Evolutionary conservation across 2,797 vertebrate genomes (phyloP), one percentile per base, ranked within the genome.

Genomic region (Poecile montanus): DNA sequence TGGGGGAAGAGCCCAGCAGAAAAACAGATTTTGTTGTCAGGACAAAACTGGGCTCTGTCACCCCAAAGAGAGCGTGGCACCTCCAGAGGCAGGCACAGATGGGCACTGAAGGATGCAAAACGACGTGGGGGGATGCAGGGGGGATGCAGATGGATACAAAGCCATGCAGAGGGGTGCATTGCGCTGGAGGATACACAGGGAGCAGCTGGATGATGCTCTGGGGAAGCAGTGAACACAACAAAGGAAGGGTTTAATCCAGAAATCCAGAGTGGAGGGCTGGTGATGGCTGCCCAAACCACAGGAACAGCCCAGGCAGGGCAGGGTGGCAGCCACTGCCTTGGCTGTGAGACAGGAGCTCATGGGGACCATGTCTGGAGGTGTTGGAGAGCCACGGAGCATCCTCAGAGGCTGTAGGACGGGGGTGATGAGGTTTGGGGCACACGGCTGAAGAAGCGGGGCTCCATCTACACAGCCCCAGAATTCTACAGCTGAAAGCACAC

Each of bases 391-490:
- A 15, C 16, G 7, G 6, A 7, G 2, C 0, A 0, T 6, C 75
- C 58, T 73, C 1, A 0, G 82, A 17, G 38, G 50, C 74, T 36
- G 67, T 6, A 11, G 21, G 42, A 81, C 38, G 23, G 4, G 26
- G 11, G 2, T 9, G 61, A 22, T 12, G 57, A 10, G 0, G 1
- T 53, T n/a, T 2, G 1, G 53, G 67, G 47, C 17, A 8, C 26
- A 18, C 0, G 0, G n/a, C 34, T 0, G 0, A 40, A 73, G 44
- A 48, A 34, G 45, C 2, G 13, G 36, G 40, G 73, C 53, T 77
- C 16, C 1, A 7, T 9, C 3, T 54, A 20, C 29, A 15, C 1
- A 17, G 7, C 16, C 61, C 1, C 6, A 72, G 77, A 10, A 29
- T 21, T 47, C 29, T 14, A 25, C 47, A 65, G 82, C 57, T 2